phyloP scores from a whole-genome alignment of 2,888 invertebrate genomes.

The Synergus laeviventris region DNA sequence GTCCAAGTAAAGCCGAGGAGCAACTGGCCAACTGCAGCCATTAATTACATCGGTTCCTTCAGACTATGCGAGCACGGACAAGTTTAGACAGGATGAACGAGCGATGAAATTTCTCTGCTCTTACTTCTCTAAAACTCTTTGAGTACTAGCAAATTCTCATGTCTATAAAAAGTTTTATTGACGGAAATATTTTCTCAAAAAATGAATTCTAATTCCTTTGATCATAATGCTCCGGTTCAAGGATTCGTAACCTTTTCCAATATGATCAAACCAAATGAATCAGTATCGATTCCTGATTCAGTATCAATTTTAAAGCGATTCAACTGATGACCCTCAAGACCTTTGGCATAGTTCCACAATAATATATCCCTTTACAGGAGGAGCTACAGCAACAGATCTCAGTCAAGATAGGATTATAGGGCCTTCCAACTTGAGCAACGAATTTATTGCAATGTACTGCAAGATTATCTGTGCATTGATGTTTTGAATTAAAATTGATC shows the following conservation, averaged over 20 bases:
- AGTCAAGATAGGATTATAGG: conserved; percentile 18
- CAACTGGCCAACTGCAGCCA: conserved; percentile 11
- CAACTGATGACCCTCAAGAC: conserved; percentile 22
- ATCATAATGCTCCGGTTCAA: too few species aligned
- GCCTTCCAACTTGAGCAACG: background rate
- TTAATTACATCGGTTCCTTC: conserved; percentile 33
- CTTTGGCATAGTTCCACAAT: conserved; percentile 30
- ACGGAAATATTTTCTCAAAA: background rate
- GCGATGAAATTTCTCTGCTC: conserved; percentile 18
- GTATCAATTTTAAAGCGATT: conserved; percentile 26
- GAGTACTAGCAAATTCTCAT: background rate
- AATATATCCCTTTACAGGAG: conserved; percentile 20
- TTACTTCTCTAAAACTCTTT: background rate
- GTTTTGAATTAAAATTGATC: background rate
- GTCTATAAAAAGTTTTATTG: background rate
- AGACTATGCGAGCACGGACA: conserved; percentile 4
- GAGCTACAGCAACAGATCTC: conserved; percentile 34
- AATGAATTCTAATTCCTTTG: background rate
- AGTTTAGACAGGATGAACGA: conserved; percentile 29
- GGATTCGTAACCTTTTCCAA: background rate
- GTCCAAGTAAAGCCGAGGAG: conserved; percentile 22
- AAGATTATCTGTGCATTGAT: background rate
- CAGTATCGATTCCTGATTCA: background rate
- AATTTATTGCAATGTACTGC: background rate
- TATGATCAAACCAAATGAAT: background rate